A percentile compares a stretch with the other conserved stretches of the same genome.
Conservation (phyloP, 2,113 vertebrate genomes). For the Notechis scutatus region DNA sequence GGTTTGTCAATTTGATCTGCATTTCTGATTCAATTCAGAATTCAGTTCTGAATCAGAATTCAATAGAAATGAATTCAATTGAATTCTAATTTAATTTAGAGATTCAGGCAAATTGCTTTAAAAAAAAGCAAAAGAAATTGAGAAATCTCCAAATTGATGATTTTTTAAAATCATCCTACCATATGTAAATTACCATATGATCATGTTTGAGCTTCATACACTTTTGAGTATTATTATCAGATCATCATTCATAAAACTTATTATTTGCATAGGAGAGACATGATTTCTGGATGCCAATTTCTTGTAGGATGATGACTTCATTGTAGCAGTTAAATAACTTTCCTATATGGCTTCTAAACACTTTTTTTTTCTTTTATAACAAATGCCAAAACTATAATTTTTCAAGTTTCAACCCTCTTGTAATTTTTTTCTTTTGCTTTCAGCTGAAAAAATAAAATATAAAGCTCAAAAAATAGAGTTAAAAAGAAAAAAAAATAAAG, state of each 20-base stretch:
- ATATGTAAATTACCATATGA: background rate
- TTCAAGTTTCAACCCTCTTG: background rate
- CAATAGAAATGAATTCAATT: too few species aligned
- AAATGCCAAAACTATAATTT: background rate
- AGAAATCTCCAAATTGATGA: background rate
- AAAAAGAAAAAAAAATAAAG: background rate
- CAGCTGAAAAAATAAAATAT: background rate
- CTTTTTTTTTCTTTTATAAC: background rate
- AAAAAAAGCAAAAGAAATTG: background rate
- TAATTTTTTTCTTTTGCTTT: background rate
- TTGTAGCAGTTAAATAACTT: background rate
- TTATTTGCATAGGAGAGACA: background rate
- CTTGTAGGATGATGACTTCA: background rate
- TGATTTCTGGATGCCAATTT: background rate
- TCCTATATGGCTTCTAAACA: background rate
- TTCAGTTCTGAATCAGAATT: too few species aligned
- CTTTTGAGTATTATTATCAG: background rate
- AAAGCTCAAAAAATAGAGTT: background rate
- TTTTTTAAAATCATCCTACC: background rate
- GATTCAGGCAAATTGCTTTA: background rate
- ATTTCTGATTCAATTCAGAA: background rate
- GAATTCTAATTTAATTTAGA: background rate
- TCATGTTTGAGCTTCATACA: background rate
- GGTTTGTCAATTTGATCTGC: background rate
- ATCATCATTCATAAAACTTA: background rate